phyloP scores from a whole-genome alignment of 2,888 invertebrate species.

The Oscheius myriophilus region DNA sequence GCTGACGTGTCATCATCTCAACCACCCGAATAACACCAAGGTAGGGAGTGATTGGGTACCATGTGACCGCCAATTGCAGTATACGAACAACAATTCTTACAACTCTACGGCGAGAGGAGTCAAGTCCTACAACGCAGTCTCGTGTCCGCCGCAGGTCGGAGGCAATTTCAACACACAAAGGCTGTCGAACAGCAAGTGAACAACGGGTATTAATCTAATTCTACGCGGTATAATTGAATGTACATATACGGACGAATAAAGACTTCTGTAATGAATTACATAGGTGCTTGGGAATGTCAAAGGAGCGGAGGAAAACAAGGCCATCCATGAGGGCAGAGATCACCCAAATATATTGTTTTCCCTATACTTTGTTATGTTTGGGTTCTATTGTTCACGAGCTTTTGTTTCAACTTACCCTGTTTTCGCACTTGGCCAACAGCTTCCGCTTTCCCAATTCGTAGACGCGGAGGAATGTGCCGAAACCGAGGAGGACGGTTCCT shows the following conservation, averaged over 20 bases:
- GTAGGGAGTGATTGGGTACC: constrained; percentile 1
- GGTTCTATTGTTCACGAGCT: neutral
- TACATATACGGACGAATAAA: too few relatives aligned
- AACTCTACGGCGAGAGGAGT: constrained; percentile 50
- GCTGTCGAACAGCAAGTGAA: constrained; percentile 20
- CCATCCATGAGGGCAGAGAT: too few relatives aligned
- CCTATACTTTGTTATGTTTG: too few relatives aligned
- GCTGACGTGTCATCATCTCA: constrained; percentile 68
- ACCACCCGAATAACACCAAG: constrained; percentile 43
- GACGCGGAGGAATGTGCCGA: constrained; percentile 88
- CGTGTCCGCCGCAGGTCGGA: constrained; percentile 37
- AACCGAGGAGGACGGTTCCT: constrained; percentile 88
- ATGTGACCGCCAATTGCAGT: constrained; percentile 38
- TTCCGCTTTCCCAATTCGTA: constrained; percentile 98
- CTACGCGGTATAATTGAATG: too few relatives aligned
- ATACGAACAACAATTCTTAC: constrained; percentile 61
- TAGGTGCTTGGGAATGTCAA: too few relatives aligned
- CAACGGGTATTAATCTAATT: too few relatives aligned
- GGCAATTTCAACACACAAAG: constrained; percentile 28
- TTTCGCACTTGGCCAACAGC: constrained; percentile 94
- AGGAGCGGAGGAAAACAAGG: too few relatives aligned
- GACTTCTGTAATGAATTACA: too few relatives aligned
- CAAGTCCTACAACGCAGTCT: constrained; percentile 29
- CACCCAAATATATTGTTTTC: too few relatives aligned
- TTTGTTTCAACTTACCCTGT: constrained; percentile 76